A percentile compares a stretch with the other conserved stretches of the same genome.
These are phyloP conservation scores for Drosophila paranaensis DNA, from an alignment of 2,888 invertebrate genomes.

Conservation along the genomic window DNA sequence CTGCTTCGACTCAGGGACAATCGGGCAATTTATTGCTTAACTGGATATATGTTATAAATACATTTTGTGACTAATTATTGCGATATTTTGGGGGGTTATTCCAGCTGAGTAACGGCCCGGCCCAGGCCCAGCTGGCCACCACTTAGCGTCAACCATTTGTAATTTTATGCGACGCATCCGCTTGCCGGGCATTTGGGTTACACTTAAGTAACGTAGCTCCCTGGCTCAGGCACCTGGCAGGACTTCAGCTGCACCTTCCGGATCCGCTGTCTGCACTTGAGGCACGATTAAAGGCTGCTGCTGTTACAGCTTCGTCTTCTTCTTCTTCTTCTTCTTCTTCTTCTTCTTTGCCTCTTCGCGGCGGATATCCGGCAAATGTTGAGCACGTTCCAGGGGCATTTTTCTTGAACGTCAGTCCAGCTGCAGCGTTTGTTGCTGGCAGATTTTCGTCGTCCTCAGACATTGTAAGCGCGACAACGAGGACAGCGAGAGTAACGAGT, in stretches of 20 bases:
- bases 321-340: conserved; percentile 1
- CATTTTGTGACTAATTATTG: conserved; percentile 46
- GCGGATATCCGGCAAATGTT: conserved; percentile 67
- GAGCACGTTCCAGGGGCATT: conserved; percentile 74
- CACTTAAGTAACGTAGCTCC: conserved; percentile 59
- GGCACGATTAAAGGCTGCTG: conserved; percentile 40
- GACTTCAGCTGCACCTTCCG: conserved; percentile 54
- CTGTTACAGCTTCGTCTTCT: neutral
- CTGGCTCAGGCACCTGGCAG: neutral
- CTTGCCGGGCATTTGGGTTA: conserved; percentile 74
- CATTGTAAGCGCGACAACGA: conserved; percentile 63
- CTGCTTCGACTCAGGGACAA: conserved; percentile 41
- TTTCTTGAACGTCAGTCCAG: conserved; percentile 51
- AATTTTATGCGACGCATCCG: conserved; percentile 75
- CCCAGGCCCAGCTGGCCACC: conserved; percentile 29
- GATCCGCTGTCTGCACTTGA: conserved; percentile 38
- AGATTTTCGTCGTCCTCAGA: conserved; percentile 50
- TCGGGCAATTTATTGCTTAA: conserved; percentile 47
- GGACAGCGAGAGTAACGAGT: conserved; percentile 35
- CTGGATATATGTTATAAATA: conserved; percentile 12
- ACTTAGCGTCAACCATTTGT: conserved; percentile 62
- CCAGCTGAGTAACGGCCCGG: conserved; percentile 16
- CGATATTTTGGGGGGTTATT: conserved; percentile 15
- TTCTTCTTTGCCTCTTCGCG: conserved; percentile 20
- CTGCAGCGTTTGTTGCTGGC: conserved; percentile 49